Percentiles rank a stretch among this genome's conserved stretches.
Evolutionary conservation across 2,113 vertebrate genomes (phyloP).

Genomic region (Acrocephalus kingi): DNA sequence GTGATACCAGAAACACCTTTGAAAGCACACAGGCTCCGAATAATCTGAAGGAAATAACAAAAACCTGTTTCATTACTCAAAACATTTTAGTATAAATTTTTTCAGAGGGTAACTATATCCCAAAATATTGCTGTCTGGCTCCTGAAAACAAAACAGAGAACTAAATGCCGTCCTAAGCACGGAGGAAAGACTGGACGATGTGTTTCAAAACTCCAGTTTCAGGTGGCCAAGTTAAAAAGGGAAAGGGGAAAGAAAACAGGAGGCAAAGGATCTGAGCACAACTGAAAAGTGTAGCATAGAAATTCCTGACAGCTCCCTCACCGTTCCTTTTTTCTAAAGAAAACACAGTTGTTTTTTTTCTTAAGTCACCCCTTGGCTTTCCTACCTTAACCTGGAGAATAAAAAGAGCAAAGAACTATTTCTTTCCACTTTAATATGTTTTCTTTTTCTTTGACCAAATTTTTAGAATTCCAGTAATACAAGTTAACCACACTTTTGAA

Average conservation of each 20-base stretch:
- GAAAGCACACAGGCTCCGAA: not conserved
- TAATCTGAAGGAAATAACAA: not conserved
- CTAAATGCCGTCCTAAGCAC: not conserved
- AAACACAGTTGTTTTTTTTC: not conserved
- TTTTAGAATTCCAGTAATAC: not conserved
- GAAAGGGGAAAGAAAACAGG: not conserved
- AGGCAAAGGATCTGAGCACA: not conserved
- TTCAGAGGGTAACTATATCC: not conserved
- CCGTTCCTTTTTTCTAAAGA: not conserved
- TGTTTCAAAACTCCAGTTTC: not conserved
- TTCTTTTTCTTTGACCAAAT: not conserved
- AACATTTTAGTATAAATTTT: not conserved
- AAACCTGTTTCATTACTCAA: not conserved
- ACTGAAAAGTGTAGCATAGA: rapidly evolving
- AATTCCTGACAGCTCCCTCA: not conserved
- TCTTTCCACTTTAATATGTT: not conserved
- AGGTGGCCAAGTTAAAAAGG: not conserved
- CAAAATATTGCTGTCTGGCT: not conserved
- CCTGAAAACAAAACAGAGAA: not conserved
- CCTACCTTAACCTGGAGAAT: not conserved
- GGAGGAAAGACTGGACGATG: rapidly evolving
- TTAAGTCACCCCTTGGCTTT: not conserved
- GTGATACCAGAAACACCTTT: not conserved
- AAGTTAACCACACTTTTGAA: not conserved
- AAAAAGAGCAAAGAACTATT: not conserved